Evolutionary conservation across 2,113 vertebrate species (phyloP), one percentile per base, ranked within the genome.

Genomic region (Penelope pileata): DNA sequence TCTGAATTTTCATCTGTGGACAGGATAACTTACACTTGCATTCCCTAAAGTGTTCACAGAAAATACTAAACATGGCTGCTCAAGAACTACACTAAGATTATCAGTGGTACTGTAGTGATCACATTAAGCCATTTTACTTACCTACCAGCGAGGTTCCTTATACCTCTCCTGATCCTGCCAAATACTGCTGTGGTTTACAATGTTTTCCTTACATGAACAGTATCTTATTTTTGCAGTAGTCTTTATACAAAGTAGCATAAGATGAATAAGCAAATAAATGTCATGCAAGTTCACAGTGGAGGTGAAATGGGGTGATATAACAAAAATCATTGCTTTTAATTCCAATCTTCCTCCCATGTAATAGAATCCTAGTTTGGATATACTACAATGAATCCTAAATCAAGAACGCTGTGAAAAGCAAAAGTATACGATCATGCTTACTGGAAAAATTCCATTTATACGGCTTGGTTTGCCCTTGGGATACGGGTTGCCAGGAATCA

Each of bases 401-500:
- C 34, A 82, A 89, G 51, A 48, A 36, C 3, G 30, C 29, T 74
- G 22, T 53, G 40, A 75, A 93, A 92, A 90, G 16, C 12, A 79
- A 91, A 83, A 75, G 16, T 8, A 79, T 0, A 42, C 11, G 48
- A 90, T 58, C 32, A 45, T 56, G 88, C 99, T 98, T 97, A 99
- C 99, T 79, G 99, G 99, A 81, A 99, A 99, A 93, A 99, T 98
- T 80, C 99, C 99, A 94, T 98, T 98, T 94, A 99, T 98, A 79
- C 98, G 98, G 94, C 99, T 99, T 63, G 99, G 99, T 97, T 98
- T 99, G 58, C 99, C 99, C 98, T 99, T 99, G 63, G 99, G 99
- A 91, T 99, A 99, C 26, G 99, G 99, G 91, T 99, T 99, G 92
- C 99, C 99, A 86, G 99, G 99, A 86, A 99, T 99, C 92, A 99